phyloP scores from a whole-genome alignment of 2,113 vertebrate genomes.

The Macaca nemestrina region DNA sequence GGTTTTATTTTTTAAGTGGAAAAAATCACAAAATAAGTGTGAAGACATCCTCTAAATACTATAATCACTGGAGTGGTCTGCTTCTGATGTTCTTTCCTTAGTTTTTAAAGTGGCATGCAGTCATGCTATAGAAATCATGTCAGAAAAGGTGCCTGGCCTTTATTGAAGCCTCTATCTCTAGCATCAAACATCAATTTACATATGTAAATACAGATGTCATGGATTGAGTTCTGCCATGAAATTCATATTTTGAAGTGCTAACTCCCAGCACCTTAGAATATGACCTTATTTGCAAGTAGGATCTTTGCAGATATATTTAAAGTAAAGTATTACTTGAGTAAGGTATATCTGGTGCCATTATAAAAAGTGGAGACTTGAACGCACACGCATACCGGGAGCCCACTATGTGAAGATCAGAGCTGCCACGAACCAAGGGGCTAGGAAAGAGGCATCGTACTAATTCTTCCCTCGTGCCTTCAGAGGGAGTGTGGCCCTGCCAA shows the following conservation, averaged over 20 bases:
- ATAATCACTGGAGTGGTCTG: neutral
- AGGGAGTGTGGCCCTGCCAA: neutral
- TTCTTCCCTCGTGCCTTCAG: neutral
- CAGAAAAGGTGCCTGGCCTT: neutral
- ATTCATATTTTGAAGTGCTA: neutral
- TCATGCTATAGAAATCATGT: neutral
- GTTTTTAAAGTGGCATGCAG: neutral
- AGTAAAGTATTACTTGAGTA: neutral
- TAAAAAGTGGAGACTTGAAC: neutral
- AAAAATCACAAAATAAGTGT: neutral
- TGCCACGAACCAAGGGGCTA: neutral
- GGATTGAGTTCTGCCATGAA: neutral
- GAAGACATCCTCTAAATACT: neutral
- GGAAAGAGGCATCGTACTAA: neutral
- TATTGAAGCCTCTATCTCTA: neutral
- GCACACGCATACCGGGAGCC: neutral
- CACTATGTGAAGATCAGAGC: neutral
- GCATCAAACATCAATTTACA: neutral
- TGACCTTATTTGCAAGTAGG: constrained; percentile 6
- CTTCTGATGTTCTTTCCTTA: neutral
- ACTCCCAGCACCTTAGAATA: neutral
- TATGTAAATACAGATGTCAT: neutral
- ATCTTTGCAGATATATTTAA: neutral
- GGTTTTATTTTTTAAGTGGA: neutral
- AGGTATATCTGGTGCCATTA: neutral